phyloP scores from a whole-genome alignment of 2,797 vertebrate species.

The Brachyalestes nurse region DNA sequence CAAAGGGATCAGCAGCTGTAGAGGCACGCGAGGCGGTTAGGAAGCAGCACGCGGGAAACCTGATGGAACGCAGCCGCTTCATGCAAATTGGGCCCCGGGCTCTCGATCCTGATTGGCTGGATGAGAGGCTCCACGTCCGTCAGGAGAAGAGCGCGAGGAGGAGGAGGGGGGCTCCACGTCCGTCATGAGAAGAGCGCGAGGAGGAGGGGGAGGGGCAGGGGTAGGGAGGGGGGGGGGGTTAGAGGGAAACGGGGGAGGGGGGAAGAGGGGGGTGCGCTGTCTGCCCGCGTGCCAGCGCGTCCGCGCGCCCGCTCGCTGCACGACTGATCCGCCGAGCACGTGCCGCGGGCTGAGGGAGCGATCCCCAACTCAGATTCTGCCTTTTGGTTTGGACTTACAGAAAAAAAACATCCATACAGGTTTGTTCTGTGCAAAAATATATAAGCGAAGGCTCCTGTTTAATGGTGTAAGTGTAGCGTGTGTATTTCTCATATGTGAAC shows the following conservation, averaged over 20 bases:
- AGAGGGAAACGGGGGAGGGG: too few species aligned
- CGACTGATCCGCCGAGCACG: constrained; percentile 79
- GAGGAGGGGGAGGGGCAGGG: background rate
- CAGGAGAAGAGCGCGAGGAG: constrained; percentile 59
- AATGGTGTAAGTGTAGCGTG: too few species aligned
- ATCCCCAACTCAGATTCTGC: background rate
- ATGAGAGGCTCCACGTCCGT: constrained; percentile 75
- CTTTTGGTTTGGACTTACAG: background rate
- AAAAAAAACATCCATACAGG: background rate
- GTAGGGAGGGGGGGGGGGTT: constrained; percentile 2
- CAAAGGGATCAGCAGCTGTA: constrained; percentile 71
- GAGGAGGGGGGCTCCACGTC: background rate
- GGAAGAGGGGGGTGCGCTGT: constrained; percentile 57
- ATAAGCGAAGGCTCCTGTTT: too few species aligned
- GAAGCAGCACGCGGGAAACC: constrained; percentile 75
- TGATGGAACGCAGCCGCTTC: constrained; percentile 72
- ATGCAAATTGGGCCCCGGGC: constrained; percentile 66
- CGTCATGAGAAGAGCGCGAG: constrained; percentile 67
- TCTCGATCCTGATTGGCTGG: constrained; percentile 77
- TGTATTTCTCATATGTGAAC: too few species aligned
- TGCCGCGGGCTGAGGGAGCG: constrained; percentile 71
- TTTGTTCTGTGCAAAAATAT: background rate
- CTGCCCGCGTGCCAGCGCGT: constrained; percentile 77
- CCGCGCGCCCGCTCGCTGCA: constrained; percentile 68
- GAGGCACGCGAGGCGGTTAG: constrained; percentile 85